Percentiles rank a stretch among this genome's conserved stretches.
These are phyloP conservation scores for Sipha flava DNA, from an alignment of 1,140 invertebrate species.

Conservation along the genomic window DNA sequence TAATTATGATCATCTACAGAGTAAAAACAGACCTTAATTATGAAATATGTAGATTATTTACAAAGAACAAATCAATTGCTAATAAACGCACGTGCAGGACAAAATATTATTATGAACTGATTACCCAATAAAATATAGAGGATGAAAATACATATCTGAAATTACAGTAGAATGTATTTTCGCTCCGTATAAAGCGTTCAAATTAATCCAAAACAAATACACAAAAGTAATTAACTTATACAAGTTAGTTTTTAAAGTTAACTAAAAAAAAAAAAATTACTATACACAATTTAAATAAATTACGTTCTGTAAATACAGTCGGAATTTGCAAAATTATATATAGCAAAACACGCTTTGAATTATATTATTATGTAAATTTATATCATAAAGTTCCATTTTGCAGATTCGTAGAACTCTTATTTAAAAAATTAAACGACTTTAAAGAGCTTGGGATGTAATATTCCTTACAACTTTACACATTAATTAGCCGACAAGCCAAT, in stretches of 20 bases:
- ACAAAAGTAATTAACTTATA: slow-evolving; percentile 2
- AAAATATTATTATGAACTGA: neutral
- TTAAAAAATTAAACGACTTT: neutral
- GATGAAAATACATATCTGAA: neutral
- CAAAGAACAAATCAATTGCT: neutral
- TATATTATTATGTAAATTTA: neutral
- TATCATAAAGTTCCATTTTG: neutral
- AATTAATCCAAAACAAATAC: neutral
- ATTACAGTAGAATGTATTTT: neutral
- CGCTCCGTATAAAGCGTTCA: neutral
- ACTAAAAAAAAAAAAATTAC: neutral
- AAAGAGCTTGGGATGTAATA: neutral
- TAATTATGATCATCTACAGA: neutral
- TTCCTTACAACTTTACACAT: neutral
- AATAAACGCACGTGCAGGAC: neutral
- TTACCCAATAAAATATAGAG: neutral
- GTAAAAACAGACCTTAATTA: neutral
- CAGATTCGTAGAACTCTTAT: neutral
- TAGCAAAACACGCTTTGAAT: neutral
- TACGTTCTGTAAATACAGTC: neutral
- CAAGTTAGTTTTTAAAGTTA: neutral
- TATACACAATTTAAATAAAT: neutral
- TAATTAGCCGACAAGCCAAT: neutral
- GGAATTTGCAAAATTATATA: neutral
- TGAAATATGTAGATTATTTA: neutral